Conservation (phyloP, 2,113 vertebrate species). For the Furnarius figulus region DNA sequence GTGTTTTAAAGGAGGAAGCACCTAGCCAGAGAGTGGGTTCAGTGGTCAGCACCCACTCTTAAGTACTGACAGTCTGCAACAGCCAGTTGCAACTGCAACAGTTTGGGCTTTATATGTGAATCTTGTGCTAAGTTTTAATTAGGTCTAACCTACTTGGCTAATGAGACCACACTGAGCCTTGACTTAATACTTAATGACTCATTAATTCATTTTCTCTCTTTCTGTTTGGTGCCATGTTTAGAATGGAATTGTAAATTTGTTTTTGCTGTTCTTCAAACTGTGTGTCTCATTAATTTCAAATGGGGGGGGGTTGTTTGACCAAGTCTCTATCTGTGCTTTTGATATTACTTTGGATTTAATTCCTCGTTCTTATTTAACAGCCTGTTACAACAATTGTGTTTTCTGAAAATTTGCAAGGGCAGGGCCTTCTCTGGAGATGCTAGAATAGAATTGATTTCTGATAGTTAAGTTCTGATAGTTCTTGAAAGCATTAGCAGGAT, state of each 20-base stretch:
- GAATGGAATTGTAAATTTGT: not conserved
- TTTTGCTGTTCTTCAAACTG: not conserved
- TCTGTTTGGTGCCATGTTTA: not conserved
- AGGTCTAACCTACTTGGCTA: conserved; percentile 25
- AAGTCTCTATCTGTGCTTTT: not conserved
- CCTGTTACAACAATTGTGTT: not conserved
- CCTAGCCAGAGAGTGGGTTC: not conserved
- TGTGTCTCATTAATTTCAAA: not conserved
- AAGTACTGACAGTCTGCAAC: not conserved
- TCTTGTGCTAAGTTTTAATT: conserved; percentile 10
- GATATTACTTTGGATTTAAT: not conserved
- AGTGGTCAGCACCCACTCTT: not conserved
- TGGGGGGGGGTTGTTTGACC: not conserved
- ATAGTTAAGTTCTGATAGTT: not conserved
- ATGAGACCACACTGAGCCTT: not conserved
- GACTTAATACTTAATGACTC: conserved; percentile 2
- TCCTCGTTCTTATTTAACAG: not conserved
- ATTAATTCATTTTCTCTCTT: conserved; percentile 18
- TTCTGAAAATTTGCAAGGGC: not conserved
- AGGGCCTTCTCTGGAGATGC: not conserved
- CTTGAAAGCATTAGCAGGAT: not conserved
- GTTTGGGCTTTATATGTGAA: not conserved
- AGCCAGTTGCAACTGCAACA: not conserved
- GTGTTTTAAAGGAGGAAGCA: not conserved
- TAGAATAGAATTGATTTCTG: not conserved